Conservation (phyloP, 2,113 vertebrate genomes). For the Callithrix jacchus region DNA sequence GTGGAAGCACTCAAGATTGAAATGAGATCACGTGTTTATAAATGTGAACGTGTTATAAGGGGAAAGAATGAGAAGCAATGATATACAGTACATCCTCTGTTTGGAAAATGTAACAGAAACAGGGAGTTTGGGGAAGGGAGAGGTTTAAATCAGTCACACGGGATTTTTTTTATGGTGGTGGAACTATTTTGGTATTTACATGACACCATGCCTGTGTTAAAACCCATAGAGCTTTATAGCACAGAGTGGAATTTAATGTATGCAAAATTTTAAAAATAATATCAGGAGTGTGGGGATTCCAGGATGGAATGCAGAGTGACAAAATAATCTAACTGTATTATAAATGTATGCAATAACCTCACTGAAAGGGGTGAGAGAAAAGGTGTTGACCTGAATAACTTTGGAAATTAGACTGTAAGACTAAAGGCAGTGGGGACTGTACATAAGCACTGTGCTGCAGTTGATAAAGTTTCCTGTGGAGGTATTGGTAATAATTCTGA, state of each 20-base stretch:
- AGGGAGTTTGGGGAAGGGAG: background rate
- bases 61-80: slow-evolving; percentile 30
- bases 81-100: background rate
- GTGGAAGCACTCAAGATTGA: slow-evolving; percentile 36
- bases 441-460: background rate
- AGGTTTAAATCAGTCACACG: background rate
- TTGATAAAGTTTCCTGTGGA: background rate
- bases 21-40: slow-evolving; percentile 41
- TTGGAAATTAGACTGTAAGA: background rate
- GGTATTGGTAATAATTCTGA: background rate
- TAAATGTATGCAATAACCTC: background rate
- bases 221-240: background rate
- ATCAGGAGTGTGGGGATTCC: background rate
- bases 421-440: background rate
- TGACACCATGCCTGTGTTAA: background rate
- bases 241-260: slow-evolving; percentile 12
- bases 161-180: background rate
- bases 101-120: slow-evolving; percentile 9
- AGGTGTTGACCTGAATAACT: slow-evolving; percentile 10
- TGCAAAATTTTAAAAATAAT: background rate
- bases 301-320: background rate
- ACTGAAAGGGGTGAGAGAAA: background rate
- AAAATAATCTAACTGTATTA: slow-evolving; percentile 12
- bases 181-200: background rate
- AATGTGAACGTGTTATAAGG: background rate